These are phyloP conservation scores for Hydropotes inermis DNA, from an alignment of 2,113 vertebrate genomes.

Conservation along the genomic window DNA sequence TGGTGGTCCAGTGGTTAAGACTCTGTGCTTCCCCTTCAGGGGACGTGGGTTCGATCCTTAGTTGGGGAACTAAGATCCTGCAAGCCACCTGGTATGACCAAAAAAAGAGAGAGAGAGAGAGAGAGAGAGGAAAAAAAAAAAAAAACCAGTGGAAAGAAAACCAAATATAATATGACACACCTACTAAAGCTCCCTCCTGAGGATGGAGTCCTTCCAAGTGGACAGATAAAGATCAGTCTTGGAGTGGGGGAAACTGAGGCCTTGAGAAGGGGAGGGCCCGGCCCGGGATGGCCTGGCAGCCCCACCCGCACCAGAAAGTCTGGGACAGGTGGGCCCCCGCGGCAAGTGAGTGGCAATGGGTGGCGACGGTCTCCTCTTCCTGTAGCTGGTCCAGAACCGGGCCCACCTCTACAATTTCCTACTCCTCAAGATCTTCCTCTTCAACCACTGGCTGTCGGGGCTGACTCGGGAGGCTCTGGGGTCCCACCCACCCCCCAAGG, in stretches of 20 bases:
- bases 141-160: neutral
- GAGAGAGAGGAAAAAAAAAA: fast-evolving
- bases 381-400: slow-evolving; percentile 50
- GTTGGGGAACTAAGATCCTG: neutral
- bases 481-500: fast-evolving
- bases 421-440: slow-evolving; percentile 53
- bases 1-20: neutral
- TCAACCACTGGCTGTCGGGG: slow-evolving; percentile 56
- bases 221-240: neutral
- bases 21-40: neutral
- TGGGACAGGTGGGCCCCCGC: fast-evolving
- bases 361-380: neutral
- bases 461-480: slow-evolving; percentile 52
- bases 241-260: neutral
- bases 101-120: neutral
- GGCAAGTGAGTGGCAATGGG: fast-evolving
- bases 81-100: neutral
- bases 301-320: neutral
- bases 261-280: fast-evolving
- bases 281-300: neutral
- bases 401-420: slow-evolving; percentile 46
- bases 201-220: neutral
- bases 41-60: neutral
- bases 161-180: neutral
- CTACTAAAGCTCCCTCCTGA: neutral